A percentile compares a stretch with the other conserved stretches of the same genome.
phyloP scores from a whole-genome alignment of 1,140 invertebrate species.

The Neodiprion pinetum region DNA sequence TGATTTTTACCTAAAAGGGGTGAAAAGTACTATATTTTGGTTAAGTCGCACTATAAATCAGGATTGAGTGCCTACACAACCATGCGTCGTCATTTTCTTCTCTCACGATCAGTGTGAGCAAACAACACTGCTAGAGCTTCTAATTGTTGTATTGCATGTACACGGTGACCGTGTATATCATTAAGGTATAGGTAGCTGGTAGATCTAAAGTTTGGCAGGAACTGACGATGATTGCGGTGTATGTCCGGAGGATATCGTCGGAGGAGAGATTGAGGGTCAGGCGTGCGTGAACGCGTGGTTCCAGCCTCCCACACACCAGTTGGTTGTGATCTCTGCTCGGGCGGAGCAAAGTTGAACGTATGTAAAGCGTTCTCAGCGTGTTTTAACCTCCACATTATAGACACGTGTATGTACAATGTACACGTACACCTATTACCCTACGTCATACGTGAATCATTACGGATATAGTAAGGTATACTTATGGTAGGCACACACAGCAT shows the following conservation, averaged over 20 bases:
- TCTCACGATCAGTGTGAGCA: no score
- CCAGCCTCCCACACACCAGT: neutral
- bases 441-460: neutral
- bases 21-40: no score
- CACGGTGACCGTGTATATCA: neutral
- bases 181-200: neutral
- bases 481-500: no score
- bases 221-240: slow-evolving; percentile 1
- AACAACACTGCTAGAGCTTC: no score
- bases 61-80: no score
- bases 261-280: slow-evolving; percentile 4
- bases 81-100: no score
- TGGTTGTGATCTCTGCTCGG: neutral
- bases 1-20: no score
- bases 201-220: neutral
- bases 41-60: no score
- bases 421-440: neutral
- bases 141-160: no score
- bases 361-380: neutral
- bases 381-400: neutral
- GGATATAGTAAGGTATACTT: no score
- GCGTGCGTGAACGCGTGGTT: neutral
- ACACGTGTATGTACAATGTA: neutral
- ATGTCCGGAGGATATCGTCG: slow-evolving; percentile 3
- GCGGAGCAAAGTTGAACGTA: no score